Conservation (phyloP, 2,888 invertebrate species). For the Parelbella ahira region DNA sequence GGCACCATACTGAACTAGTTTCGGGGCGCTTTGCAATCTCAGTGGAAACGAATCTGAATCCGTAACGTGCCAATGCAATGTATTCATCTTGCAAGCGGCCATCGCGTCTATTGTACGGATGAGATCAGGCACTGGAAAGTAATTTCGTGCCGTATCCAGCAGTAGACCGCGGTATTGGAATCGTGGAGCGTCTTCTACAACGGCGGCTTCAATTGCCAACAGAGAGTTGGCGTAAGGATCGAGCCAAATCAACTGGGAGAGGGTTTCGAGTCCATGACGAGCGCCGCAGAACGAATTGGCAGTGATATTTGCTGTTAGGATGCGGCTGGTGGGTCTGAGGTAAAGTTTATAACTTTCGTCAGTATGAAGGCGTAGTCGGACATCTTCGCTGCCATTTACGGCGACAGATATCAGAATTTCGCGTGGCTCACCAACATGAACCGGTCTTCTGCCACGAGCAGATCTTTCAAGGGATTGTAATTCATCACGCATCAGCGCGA, state of each 20-base stretch:
- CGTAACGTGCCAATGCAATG: constrained; percentile 95
- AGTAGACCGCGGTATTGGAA: constrained; percentile 90
- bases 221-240: constrained; percentile 84
- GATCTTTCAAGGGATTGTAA: constrained; percentile 65
- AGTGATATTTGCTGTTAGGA: constrained; percentile 81
- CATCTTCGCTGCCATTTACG: constrained; percentile 75
- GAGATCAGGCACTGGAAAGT: constrained; percentile 86
- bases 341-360: constrained; percentile 88
- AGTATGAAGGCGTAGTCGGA: constrained; percentile 82
- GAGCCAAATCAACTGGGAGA: constrained; percentile 89
- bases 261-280: constrained; percentile 87
- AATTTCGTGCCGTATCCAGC: constrained; percentile 95
- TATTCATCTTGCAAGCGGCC: constrained; percentile 93
- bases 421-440: no score
- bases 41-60: constrained; percentile 97
- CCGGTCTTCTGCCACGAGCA: constrained; percentile 40
- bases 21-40: constrained; percentile 86
- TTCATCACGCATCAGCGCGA: constrained; percentile 72
- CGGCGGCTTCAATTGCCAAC: constrained; percentile 83
- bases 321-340: constrained; percentile 68
- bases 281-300: constrained; percentile 88
- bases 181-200: constrained; percentile 88
- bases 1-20: constrained; percentile 90
- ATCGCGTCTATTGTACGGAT: constrained; percentile 91
- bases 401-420: constrained; percentile 70